Base-by-base conservation (phyloP, 2,888 invertebrate species). In the Sthenelais limicola region DNA sequence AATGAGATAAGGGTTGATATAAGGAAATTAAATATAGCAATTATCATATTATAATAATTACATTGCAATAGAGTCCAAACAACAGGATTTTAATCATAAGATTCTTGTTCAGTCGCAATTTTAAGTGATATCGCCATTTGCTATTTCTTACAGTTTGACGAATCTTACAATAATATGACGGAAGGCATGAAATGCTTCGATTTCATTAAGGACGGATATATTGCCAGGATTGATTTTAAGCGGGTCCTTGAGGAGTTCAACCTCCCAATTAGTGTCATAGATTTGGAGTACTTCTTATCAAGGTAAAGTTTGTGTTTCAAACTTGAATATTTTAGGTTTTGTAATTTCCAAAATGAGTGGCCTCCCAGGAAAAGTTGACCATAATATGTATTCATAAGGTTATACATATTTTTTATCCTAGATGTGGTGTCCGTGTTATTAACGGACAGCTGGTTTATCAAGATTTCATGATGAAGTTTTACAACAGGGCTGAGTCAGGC, bases 161-260 rank as follows among this genome's bases (percentile, higher is more conserved):
- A 82, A 52, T 74, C 79, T 0, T 84, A 84, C 76, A 80, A 79
- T 47, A 78, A 78, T 3, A 78, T 85, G 77, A 28, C 77, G 66
- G 76, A 80, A 30, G 83, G 83, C 5, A 83, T 82, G 74, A 76
- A 83, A 49, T 70, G 82, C 33, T 84, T 84, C 76, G 85, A 85
- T 73, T 79, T 81, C 72, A 74, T 81, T 32, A 78, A 79, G 67
- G 83, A 84, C 72, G 81, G 80, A 32, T 81, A 77, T 71, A 75
- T 84, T 5, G 78, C 83, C 24, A 74, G 80, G 24, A 77, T 82
- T 3, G 84, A 84, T 75, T 83, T 85, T 76, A 73, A 82, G 9
- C 73, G 80, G n/a, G 83, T 84, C 5, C 78, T 85, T 30, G 74
- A 77, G 9, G 84, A 84, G 69, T 84, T 83, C 77, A 83, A 83